phyloP scores from a whole-genome alignment of 2,113 vertebrate genomes.

The Grus americana region DNA sequence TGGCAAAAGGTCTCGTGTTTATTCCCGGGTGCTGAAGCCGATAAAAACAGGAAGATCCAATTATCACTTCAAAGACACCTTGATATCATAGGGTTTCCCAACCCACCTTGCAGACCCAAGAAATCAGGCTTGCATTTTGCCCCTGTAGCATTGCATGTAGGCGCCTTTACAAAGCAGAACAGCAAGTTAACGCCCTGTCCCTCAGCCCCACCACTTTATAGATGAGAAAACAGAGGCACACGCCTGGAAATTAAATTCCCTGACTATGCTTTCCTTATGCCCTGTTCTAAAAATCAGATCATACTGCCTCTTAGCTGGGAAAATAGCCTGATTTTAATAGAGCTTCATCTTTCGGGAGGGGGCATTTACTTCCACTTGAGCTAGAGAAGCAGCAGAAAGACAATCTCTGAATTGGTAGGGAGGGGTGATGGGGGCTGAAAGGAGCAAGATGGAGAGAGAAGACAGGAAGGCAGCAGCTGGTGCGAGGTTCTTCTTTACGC shows the following conservation, averaged over 20 bases:
- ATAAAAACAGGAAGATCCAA: background rate
- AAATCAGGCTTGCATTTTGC: background rate
- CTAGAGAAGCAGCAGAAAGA: background rate
- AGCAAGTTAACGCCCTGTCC: background rate
- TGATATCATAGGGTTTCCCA: background rate
- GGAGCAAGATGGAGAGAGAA: background rate
- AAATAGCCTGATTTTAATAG: background rate
- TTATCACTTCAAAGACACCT: background rate
- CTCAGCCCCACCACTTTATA: background rate
- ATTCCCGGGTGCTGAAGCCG: background rate
- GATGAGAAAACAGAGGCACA: background rate
- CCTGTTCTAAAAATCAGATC: background rate
- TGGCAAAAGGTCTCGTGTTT: background rate
- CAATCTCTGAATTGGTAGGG: background rate
- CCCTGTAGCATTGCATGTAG: background rate
- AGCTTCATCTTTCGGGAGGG: background rate
- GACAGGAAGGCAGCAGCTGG: background rate
- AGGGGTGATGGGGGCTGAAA: background rate
- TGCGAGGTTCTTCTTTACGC: background rate
- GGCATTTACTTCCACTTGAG: background rate
- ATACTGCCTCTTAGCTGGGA: background rate
- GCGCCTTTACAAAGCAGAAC: background rate
- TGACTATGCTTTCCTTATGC: background rate
- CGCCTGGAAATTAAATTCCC: background rate
- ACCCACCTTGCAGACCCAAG: background rate